Evolutionary conservation across 2,113 vertebrate species (phyloP).

Genomic region (Stomatorhinus ivindoensis): DNA sequence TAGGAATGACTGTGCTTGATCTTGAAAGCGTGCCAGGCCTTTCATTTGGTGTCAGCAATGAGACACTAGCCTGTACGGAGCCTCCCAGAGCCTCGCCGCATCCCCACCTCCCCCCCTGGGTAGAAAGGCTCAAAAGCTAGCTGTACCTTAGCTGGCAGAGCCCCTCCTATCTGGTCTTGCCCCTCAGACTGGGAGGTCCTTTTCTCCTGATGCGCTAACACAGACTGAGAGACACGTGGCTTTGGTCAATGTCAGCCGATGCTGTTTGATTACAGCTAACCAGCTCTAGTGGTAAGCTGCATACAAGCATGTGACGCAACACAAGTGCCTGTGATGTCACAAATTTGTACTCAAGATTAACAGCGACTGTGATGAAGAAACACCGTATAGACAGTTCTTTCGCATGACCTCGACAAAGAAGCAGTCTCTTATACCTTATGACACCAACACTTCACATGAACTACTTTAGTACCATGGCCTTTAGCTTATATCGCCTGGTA

Average conservation of each 20-base stretch:
- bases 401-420: not conserved
- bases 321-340: slow-evolving; percentile 29
- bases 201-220: slow-evolving; percentile 51
- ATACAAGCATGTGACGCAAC: slow-evolving; percentile 33
- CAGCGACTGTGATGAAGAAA: slow-evolving; percentile 21
- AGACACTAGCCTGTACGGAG: slow-evolving; percentile 23
- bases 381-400: not conserved
- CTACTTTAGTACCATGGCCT: not conserved
- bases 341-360: slow-evolving; percentile 29
- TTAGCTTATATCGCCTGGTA: not conserved
- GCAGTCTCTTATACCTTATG: not conserved
- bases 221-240: slow-evolving; percentile 48
- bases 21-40: not conserved
- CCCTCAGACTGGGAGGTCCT: slow-evolving; percentile 50
- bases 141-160: slow-evolving; percentile 47
- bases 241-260: slow-evolving; percentile 38
- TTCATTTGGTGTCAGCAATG: slow-evolving; percentile 30
- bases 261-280: slow-evolving; percentile 37
- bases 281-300: slow-evolving; percentile 17
- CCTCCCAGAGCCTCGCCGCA: slow-evolving; percentile 30
- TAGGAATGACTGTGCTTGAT: not conserved
- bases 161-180: slow-evolving; percentile 49
- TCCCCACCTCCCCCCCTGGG: slow-evolving; percentile 16
- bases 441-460: not conserved
- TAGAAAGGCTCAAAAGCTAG: slow-evolving; percentile 41